Conservation (phyloP, 2,113 vertebrate species). For the Xiphorhynchus elegans region DNA sequence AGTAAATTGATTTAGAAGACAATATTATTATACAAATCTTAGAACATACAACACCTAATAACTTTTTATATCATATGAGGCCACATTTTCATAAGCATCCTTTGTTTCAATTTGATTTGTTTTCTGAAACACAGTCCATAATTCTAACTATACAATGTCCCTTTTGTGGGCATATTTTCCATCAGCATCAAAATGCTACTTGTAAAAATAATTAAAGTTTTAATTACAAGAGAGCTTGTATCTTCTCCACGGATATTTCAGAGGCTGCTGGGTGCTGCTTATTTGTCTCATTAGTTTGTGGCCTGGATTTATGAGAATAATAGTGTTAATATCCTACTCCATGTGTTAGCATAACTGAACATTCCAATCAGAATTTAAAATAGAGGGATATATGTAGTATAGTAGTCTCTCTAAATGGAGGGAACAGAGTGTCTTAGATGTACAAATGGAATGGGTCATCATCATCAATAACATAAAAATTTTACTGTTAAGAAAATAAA, state of each 20-base stretch:
- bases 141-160: neutral
- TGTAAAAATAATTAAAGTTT: neutral
- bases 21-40: neutral
- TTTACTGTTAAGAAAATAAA: neutral
- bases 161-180: neutral
- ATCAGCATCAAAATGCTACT: neutral
- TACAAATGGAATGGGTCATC: neutral
- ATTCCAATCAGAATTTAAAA: neutral
- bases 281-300: neutral
- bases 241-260: constrained; percentile 30
- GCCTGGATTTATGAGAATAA: neutral
- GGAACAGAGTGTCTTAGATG: neutral
- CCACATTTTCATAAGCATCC: neutral
- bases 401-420: neutral
- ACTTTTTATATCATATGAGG: neutral
- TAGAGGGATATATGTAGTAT: no score
- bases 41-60: neutral
- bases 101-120: constrained; percentile 5
- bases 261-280: neutral
- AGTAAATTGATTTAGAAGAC: neutral
- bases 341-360: neutral
- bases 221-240: neutral
- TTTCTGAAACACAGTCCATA: neutral
- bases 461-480: neutral
- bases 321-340: neutral